A percentile compares a stretch with the other conserved stretches of the same genome.
phyloP scores from a whole-genome alignment of 2,797 vertebrate species.

The Sebastes wilsoni region DNA sequence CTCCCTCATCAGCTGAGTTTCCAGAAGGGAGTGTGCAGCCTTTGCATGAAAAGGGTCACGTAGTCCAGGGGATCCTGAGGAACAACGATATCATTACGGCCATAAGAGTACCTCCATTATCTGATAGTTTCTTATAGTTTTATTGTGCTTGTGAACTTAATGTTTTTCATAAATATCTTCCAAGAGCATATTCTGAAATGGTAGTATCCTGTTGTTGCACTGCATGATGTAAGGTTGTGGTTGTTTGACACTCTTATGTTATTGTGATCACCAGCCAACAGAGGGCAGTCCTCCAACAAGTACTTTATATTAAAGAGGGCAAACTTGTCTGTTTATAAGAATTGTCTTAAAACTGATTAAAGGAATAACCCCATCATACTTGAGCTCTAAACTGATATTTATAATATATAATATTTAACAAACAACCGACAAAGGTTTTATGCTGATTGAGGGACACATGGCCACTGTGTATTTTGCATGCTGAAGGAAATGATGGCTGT shows the following conservation, averaged over 20 bases:
- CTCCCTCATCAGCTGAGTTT: conserved; percentile 77
- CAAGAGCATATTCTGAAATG: background rate
- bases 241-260: background rate
- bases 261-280: background rate
- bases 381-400: background rate
- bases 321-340: background rate
- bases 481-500: conserved; percentile 30
- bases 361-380: background rate
- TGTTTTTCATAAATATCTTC: background rate
- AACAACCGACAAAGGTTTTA: background rate
- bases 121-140: background rate
- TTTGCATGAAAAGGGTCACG: conserved; percentile 75
- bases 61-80: conserved; percentile 81
- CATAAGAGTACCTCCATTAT: conserved; percentile 74
- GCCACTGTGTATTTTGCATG: background rate
- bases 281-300: background rate
- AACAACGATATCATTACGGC: conserved; percentile 83
- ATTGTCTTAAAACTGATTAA: background rate
- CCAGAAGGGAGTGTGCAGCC: conserved; percentile 75
- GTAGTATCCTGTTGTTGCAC: background rate
- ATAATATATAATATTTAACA: background rate
- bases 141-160: background rate
- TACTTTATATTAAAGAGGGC: background rate
- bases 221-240: background rate
- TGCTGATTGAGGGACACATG: background rate